These are phyloP conservation scores for Amphilophus citrinellus DNA, from an alignment of 2,113 vertebrate genomes.

Conservation along the genomic window DNA sequence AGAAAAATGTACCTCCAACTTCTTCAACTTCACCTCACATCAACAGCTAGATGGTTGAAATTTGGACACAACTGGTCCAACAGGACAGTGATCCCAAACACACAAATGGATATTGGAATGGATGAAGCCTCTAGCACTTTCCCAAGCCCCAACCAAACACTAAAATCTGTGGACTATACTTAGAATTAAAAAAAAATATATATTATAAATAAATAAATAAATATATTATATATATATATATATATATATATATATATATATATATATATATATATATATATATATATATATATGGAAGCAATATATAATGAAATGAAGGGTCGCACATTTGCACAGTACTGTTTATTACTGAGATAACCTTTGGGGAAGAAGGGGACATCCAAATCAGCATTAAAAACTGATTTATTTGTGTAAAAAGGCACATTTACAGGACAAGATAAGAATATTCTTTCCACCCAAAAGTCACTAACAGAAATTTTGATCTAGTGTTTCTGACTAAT, in stretches of 20 bases:
- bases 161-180: too few species aligned
- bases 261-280: too few species aligned
- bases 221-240: too few species aligned
- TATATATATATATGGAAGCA: too few species aligned
- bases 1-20: background rate
- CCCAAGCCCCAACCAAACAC: too few species aligned
- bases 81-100: background rate
- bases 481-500: background rate
- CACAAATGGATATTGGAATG: background rate
- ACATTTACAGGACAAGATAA: constrained; percentile 47
- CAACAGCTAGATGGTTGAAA: background rate
- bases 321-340: too few species aligned
- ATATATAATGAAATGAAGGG: too few species aligned
- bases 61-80: background rate
- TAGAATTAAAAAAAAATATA: too few species aligned
- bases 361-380: background rate
- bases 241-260: too few species aligned
- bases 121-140: background rate
- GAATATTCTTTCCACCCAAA: background rate
- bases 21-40: background rate
- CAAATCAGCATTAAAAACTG: constrained; percentile 19
- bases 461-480: background rate
- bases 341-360: too few species aligned
- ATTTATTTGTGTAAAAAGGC: constrained; percentile 66
- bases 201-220: too few species aligned